Evolutionary conservation across 1,140 invertebrate genomes (phyloP).

Genomic region (Drosophila grimshawi): DNA sequence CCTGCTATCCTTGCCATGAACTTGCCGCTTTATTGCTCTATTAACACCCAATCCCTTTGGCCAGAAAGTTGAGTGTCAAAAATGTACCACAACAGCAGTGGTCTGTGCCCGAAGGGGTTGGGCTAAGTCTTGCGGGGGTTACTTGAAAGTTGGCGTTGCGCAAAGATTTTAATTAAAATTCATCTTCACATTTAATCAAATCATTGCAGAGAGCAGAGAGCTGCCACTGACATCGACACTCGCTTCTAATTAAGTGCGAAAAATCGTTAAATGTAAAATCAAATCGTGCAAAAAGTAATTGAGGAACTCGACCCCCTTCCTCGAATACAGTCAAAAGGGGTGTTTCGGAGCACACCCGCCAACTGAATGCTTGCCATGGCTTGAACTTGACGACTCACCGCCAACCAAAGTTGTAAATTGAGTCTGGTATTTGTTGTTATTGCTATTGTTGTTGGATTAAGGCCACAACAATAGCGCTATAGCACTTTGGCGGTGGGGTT

Average conservation of each 20-base stretch:
- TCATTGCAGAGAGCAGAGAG: conserved; percentile 58
- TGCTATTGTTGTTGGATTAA: conserved; percentile 65
- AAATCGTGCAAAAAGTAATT: conserved; percentile 84
- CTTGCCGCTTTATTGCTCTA: conserved; percentile 81
- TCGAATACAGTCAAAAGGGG: conserved; percentile 1
- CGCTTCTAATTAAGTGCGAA: conserved; percentile 84
- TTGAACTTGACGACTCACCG: conserved; percentile 40
- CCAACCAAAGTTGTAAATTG: conserved; percentile 60
- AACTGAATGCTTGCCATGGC: conserved; percentile 10
- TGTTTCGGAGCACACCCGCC: not conserved
- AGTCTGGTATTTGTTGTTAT: conserved; percentile 56
- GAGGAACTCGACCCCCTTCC: conserved; percentile 38
- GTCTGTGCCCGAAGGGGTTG: not conserved
- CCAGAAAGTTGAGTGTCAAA: conserved; percentile 65
- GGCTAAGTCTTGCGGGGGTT: no score
- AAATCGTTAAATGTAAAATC: conserved; percentile 85
- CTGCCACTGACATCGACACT: conserved; percentile 80
- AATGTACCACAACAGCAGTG: conserved; percentile 44
- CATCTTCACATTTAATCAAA: conserved; percentile 85
- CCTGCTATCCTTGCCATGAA: conserved; percentile 55
- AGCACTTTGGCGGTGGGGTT: conserved; percentile 12
- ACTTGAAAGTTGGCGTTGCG: conserved; percentile 28
- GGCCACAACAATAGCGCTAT: conserved; percentile 62
- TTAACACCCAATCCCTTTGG: conserved; percentile 47
- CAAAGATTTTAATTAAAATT: conserved; percentile 84